Evolutionary conservation across 2,113 vertebrate genomes (phyloP), one percentile per base, ranked within the genome.

Genomic region (Sisor rabdophorus): DNA sequence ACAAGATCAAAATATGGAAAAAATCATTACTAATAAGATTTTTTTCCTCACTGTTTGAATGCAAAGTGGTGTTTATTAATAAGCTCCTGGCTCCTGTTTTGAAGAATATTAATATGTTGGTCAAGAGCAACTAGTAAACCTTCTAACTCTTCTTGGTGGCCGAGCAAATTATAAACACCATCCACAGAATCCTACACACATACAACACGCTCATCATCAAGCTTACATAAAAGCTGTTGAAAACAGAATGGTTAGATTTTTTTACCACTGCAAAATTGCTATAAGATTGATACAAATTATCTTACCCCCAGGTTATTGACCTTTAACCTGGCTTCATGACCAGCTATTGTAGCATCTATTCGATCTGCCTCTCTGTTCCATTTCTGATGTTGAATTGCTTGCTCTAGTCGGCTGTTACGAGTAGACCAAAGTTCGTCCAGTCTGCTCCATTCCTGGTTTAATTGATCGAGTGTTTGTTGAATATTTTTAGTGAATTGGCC

Each of bases 291-390:
- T 19, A 67, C 50, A 28, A 22, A 26, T 58, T 1, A 55, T 64
- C 87, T 58, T 90, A 96, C 96, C 91, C 94, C 94, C 3, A 94
- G 85, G n/a, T 90, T 87, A 64, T 85, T 74, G 44, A 91, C 90
- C 26, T 61, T 80, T 8, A 97, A 92, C 71, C 93, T 92, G 52
- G 92, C 89, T 80, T 94, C 91, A 0, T 93, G 93, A 72, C 91
- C 90, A 13, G 92, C 91, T 75, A 97, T 88, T 20, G 91, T 80
- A 8, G 93, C 89, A 52, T 91, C 89, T 20, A 97, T 93, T 26
- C 86, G 82, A 64, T 93, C 91, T 19, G 88, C 91, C 44, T 95
- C 94, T 73, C 80, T 87, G 54, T 90, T 89, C 77, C 94, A 90
- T 73, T 89, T 93, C 76, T 94, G 93, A 50, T 96, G 80, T 80